Evolutionary conservation across 2,888 invertebrate species (phyloP), one percentile per base, ranked within the genome.

Genomic region (Entomobrya proxima): DNA sequence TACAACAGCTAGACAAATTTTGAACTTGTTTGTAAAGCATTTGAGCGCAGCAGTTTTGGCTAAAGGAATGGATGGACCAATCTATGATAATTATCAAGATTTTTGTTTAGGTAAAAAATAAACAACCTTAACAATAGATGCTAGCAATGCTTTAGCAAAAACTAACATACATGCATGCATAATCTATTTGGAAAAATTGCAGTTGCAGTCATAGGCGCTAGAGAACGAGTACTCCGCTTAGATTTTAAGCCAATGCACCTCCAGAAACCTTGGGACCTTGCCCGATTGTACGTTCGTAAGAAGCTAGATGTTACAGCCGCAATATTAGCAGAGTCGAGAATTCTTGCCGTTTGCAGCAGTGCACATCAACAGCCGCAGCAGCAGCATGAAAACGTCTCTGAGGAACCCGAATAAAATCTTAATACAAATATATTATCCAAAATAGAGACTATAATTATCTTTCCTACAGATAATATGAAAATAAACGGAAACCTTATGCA

Each of bases 261-360:
- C 79, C 98, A 98, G 92, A 97, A 97, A 92, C 98, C 98, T 0
- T 98, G 98, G 98, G 95, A 96, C 88, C 97, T 96, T 91, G 98
- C 98, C 0, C 94, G 97, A 84, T 93, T 99, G 87, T 98, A 97
- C 92, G 98, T 99, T 6, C 67, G 90, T 32, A 89, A 88, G 50
- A 88, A 89, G 58, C 67, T 44, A 27, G 89, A 90, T 32, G 89
- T 90, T 3, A 90, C 90, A 1, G 88, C 90, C 13, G 90, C 90
- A 5, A 88, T 90, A 24, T 11, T 75, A 13, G 80, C 85, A 32
- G 87, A 87, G 44, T 75, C 85, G 11, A 40, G 74, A 21, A 86
- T 86, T 79, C 61, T 86, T 13, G 77, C 79, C 1, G 58, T 61
- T 18, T 83, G 82, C 74, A 72, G 47, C n/a, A 67, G 82, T 61